Evolutionary conservation across 2,888 invertebrate species (phyloP).

Genomic region (Silvanus unidentatus): DNA sequence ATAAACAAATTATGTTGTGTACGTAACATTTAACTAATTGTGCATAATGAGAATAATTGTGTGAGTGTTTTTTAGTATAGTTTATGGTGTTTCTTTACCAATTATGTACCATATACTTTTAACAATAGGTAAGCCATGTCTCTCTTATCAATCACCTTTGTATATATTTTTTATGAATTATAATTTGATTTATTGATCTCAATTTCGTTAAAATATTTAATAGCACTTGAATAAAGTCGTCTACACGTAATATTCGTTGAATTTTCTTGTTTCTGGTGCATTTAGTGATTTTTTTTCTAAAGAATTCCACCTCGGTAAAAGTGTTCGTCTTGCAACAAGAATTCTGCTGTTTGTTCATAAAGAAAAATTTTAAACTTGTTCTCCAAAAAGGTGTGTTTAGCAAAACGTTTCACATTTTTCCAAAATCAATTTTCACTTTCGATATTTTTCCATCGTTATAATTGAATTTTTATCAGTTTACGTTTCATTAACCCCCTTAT

Average conservation of each 20-base stretch:
- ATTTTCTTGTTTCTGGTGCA: no score
- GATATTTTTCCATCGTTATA: conserved; percentile 18
- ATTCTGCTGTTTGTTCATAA: no score
- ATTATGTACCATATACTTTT: conserved; percentile 44
- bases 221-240: not conserved
- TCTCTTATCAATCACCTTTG: conserved; percentile 43
- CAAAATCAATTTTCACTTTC: conserved; percentile 21
- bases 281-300: no score
- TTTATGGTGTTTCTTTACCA: conserved; percentile 37
- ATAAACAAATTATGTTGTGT: conserved; percentile 33
- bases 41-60: conserved; percentile 23
- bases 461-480: conserved; percentile 26
- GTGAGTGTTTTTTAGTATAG: conserved; percentile 31
- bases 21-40: conserved; percentile 25
- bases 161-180: conserved; percentile 39
- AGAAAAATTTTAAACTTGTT: not conserved
- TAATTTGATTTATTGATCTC: conserved; percentile 36
- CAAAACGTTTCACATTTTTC: not conserved
- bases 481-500: conserved; percentile 24
- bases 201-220: conserved; percentile 6
- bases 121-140: conserved; percentile 49
- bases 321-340: no score
- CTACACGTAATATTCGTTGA: no score
- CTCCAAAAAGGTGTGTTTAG: not conserved
- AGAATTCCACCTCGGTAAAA: no score